phyloP scores from a whole-genome alignment of 1,140 invertebrate genomes.

The Melanaphis sacchari region DNA sequence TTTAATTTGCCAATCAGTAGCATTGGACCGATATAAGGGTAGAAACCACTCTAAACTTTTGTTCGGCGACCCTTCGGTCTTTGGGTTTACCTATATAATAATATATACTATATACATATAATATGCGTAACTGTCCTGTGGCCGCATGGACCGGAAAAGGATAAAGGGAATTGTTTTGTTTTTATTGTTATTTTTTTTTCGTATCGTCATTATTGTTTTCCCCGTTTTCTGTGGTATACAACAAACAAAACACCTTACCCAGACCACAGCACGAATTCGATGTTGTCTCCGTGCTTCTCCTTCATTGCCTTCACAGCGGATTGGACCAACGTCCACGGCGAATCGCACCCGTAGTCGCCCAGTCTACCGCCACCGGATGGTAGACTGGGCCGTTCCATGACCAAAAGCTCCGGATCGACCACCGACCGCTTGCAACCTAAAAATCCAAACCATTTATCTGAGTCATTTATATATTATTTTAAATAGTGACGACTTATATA shows the following conservation, averaged over 20 bases:
- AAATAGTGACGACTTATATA: neutral
- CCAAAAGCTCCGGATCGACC: neutral
- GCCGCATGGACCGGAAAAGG: neutral
- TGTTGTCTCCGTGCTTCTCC: slow-evolving; percentile 77
- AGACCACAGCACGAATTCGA: slow-evolving; percentile 92
- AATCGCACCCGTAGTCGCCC: slow-evolving; percentile 88
- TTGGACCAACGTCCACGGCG: slow-evolving; percentile 83
- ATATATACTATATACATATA: neutral
- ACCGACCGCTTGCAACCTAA: slow-evolving; percentile 30
- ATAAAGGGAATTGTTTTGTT: neutral
- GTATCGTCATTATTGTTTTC: neutral
- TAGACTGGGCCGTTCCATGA: slow-evolving; percentile 61
- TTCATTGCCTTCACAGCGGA: slow-evolving; percentile 85
- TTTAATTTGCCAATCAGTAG: slow-evolving; percentile 38
- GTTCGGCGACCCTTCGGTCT: neutral
- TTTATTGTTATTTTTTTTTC: neutral
- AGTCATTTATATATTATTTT: neutral
- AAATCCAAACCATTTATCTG: neutral
- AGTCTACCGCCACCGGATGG: slow-evolving; percentile 69
- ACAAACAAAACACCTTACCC: slow-evolving; percentile 72
- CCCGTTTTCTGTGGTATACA: neutral
- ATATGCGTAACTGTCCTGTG: neutral
- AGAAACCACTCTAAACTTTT: neutral
- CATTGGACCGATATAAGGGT: neutral
- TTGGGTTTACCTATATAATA: neutral